Percentiles rank a stretch among this genome's conserved stretches.
These are phyloP conservation scores for Drosophila recens DNA, from an alignment of 2,888 invertebrate genomes.

Conservation along the genomic window DNA sequence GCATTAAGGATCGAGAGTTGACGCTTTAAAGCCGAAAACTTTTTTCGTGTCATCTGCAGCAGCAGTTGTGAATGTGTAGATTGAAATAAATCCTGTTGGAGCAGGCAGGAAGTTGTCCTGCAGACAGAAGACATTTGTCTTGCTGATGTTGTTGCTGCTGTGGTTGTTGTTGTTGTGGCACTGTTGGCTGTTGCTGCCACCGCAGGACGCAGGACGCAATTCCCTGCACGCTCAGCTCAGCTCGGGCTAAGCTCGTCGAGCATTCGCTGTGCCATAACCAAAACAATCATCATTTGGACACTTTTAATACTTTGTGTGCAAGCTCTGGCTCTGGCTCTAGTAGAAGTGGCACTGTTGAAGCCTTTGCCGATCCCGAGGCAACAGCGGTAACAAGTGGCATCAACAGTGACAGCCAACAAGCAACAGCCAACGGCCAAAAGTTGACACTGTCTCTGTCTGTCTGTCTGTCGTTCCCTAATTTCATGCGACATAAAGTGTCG, in stretches of 20 bases:
- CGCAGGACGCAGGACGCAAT: constrained; percentile 49
- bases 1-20: constrained; percentile 26
- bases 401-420: constrained; percentile 51
- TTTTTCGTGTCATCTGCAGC: constrained; percentile 13
- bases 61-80: constrained; percentile 42
- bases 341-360: constrained; percentile 27
- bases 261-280: constrained; percentile 72
- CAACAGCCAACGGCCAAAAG: constrained; percentile 36
- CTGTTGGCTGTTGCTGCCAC: constrained; percentile 38
- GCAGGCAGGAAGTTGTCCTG: constrained; percentile 30
- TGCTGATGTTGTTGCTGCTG: constrained; percentile 7
- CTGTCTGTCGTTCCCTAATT: constrained; percentile 69
- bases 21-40: constrained; percentile 37
- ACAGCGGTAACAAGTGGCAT: constrained; percentile 65
- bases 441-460: constrained; percentile 31
- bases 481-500: constrained; percentile 74
- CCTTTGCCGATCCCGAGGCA: constrained; percentile 57
- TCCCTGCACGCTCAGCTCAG: constrained; percentile 56
- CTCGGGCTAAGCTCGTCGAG: constrained; percentile 45
- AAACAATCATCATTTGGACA: constrained; percentile 84
- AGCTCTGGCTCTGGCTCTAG: constrained; percentile 1
- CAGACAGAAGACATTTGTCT: constrained; percentile 60
- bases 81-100: constrained; percentile 72
- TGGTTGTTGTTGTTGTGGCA: constrained; percentile 20
- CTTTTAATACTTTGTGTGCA: constrained; percentile 82